Evolutionary conservation across 2,797 vertebrate species (phyloP).

Genomic region (Chiroxiphia lanceolata): DNA sequence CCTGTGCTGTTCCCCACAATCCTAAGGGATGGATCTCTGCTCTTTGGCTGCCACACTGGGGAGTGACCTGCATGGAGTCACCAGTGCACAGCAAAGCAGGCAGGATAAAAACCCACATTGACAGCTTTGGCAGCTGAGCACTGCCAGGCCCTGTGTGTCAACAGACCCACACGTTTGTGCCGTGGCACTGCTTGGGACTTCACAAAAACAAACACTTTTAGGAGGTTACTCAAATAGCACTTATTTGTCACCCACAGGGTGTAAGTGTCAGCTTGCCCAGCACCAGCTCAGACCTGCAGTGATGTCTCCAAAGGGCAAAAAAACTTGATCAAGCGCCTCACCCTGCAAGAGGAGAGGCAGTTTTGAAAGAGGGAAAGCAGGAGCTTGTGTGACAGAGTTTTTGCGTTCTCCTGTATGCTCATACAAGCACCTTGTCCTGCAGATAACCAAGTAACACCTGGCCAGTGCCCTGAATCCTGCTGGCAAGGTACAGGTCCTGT

Average conservation of each 20-base stretch:
- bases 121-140: not conserved
- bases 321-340: not conserved
- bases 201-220: not conserved
- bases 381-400: not conserved
- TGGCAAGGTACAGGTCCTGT: not conserved
- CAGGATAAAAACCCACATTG: not conserved
- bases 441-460: not conserved
- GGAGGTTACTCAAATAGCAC: not conserved
- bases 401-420: rapidly evolving
- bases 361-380: not conserved
- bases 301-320: not conserved
- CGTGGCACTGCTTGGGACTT: not conserved
- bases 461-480: not conserved
- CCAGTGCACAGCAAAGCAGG: rapidly evolving
- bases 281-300: not conserved
- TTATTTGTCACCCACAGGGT: not conserved
- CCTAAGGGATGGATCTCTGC: too few relatives aligned
- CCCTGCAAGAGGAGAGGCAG: not conserved
- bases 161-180: rapidly evolving
- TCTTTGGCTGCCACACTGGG: rapidly evolving
- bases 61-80: not conserved
- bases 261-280: rapidly evolving
- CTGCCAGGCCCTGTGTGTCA: not conserved
- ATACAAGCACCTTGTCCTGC: not conserved
- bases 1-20: not conserved